Evolutionary conservation across 2,888 invertebrate species (phyloP).

Genomic region (Coelogynopora nodosa): DNA sequence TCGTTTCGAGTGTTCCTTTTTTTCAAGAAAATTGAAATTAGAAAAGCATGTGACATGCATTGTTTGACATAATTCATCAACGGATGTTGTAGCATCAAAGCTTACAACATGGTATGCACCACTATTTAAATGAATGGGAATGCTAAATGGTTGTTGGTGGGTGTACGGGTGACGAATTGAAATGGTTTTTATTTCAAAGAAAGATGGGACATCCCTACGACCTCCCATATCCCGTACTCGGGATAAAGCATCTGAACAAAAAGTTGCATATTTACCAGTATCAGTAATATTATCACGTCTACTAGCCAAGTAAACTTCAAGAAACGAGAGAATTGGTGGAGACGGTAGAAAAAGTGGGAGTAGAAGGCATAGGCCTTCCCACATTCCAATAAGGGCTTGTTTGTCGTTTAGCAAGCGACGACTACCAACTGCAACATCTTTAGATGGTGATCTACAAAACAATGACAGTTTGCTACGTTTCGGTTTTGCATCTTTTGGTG

Average conservation of each 20-base stretch:
- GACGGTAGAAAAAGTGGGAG: slow-evolving; percentile 43
- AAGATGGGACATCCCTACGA: slow-evolving; percentile 34
- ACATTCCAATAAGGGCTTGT: slow-evolving; percentile 9
- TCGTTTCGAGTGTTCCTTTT: not conserved
- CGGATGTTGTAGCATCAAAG: slow-evolving; percentile 37
- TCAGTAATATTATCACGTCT: not conserved
- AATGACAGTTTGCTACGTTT: slow-evolving; percentile 29
- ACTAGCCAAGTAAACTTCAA: slow-evolving; percentile 35
- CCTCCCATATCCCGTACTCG: slow-evolving; percentile 15
- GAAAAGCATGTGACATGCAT: slow-evolving; percentile 24
- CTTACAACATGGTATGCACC: slow-evolving; percentile 42
- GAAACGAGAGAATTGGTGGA: slow-evolving; percentile 38
- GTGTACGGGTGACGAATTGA: slow-evolving; percentile 43
- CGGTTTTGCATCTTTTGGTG: slow-evolving; percentile 1
- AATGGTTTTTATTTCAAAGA: slow-evolving; percentile 41
- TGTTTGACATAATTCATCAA: slow-evolving; percentile 13
- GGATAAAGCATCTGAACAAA: slow-evolving; percentile 40
- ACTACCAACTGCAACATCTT: not conserved
- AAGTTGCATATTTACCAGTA: slow-evolving; percentile 38
- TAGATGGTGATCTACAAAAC: slow-evolving; percentile 12
- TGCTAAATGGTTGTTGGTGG: slow-evolving; percentile 42
- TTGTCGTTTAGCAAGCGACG: not conserved
- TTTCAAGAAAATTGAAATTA: not conserved
- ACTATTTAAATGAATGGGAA: slow-evolving; percentile 41
- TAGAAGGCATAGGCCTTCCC: slow-evolving; percentile 42